Base-by-base conservation (phyloP, 2,797 vertebrate species). In the Nyctalus aviator region DNA sequence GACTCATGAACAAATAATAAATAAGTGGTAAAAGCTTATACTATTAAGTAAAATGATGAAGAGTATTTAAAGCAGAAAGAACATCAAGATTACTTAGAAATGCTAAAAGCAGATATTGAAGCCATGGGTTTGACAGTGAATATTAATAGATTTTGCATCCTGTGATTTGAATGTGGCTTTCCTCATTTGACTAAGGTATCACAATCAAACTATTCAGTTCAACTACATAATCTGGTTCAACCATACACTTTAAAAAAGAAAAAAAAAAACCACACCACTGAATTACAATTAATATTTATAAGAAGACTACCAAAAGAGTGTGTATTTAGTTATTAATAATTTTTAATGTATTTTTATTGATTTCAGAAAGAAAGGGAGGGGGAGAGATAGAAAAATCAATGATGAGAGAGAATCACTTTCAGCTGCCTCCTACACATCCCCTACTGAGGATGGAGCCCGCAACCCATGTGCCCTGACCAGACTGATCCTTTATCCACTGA, bases 141-240 rank as follows among this genome's bases (percentile, higher is more conserved):
- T 92, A 76, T 91, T 95, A 96, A 94, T 68, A 90, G 41, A 94
- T 77, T 95, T 68, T 91, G 46, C 27, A 93, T 69, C 77, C 87
- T 91, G 64, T 94, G 89, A 92, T 88, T 82, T 94, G 93, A 96
- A 96, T 95, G 84, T 86, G n/a, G 84, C 66, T 95, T 95, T 89
- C 75, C 76, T 95, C 85, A 92, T 95, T 95, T 96, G 82, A 93
- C 76, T 92, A 94, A 87, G 72, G 84, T 91, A 81, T 8, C 46
- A 96, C 90, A 96, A 96, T 94, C 77, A 96, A 92, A 62, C 90
- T 91, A 95, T 91, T 94, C 72, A 94, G 84, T 91, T 87, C 79
- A 94, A 84, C 62, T 79, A 78, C 75, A 89, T 30, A 92, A 75
- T 88, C 25, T 93, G 64, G 69, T 35, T 93, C 73, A 96, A 83